These are phyloP conservation scores for Hedychridium roseum DNA, from an alignment of 2,888 invertebrate genomes.

Conservation along the genomic window DNA sequence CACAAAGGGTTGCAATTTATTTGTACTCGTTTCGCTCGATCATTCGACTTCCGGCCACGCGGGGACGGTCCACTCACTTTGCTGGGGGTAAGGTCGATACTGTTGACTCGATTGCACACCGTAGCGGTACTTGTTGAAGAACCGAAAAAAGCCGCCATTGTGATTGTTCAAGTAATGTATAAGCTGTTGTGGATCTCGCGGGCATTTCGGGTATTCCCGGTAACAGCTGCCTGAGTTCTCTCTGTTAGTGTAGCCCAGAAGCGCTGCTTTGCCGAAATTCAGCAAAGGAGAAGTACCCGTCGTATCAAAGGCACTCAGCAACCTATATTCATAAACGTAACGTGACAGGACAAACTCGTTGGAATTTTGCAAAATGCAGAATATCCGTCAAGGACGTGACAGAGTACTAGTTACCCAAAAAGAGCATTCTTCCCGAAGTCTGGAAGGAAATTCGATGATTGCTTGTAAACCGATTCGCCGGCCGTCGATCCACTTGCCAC, in stretches of 20 bases:
- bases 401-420: conserved; percentile 67
- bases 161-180: conserved; percentile 84
- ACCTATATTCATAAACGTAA: conserved; percentile 60
- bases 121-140: conserved; percentile 66
- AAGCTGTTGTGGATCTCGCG: conserved; percentile 75
- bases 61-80: conserved; percentile 8
- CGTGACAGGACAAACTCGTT: conserved; percentile 25
- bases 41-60: neutral
- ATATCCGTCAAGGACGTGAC: no score
- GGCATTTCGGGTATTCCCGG: conserved; percentile 77
- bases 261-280: conserved; percentile 77
- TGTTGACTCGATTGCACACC: conserved; percentile 8
- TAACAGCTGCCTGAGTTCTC: conserved; percentile 70
- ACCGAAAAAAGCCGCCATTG: conserved; percentile 85
- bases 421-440: conserved; percentile 62
- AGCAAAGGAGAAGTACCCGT: conserved; percentile 71
- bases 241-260: conserved; percentile 76
- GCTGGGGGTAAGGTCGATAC: neutral
- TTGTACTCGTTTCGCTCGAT: neutral
- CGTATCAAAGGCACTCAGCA: conserved; percentile 67
- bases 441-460: conserved; percentile 41
- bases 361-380: no score
- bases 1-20: neutral
- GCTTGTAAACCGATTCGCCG: conserved; percentile 42
- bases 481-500: conserved; percentile 66